A percentile compares a stretch with the other conserved stretches of the same genome.
phyloP scores from a whole-genome alignment of 2,888 invertebrate species.

The Pammene aurita region DNA sequence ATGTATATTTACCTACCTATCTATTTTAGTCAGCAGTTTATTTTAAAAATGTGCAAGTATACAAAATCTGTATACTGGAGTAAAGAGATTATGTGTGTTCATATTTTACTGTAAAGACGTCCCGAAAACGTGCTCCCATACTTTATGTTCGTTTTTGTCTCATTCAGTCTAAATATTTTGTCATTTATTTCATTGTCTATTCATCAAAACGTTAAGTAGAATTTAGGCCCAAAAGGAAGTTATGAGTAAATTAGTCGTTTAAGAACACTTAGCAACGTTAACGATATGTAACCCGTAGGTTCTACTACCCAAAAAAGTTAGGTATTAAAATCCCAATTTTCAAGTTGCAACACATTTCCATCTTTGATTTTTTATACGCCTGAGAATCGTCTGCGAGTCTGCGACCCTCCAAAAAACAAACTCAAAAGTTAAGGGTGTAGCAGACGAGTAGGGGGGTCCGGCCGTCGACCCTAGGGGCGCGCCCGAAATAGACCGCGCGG shows the following conservation, averaged over 20 bases:
- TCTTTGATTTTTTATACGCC: neutral
- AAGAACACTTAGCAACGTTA: too few relatives aligned
- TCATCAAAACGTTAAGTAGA: too few relatives aligned
- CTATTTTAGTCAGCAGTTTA: neutral
- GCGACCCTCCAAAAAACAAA: slow-evolving; percentile 23
- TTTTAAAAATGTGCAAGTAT: neutral
- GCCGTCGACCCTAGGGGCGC: slow-evolving; percentile 63
- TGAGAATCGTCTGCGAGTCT: neutral
- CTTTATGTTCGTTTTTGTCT: too few relatives aligned
- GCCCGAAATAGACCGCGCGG: slow-evolving; percentile 61
- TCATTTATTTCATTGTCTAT: too few relatives aligned
- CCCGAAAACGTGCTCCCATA: too few relatives aligned
- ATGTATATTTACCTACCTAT: neutral
- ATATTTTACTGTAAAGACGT: too few relatives aligned
- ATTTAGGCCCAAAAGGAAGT: too few relatives aligned
- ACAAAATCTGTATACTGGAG: neutral
- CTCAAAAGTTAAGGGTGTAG: slow-evolving; percentile 22
- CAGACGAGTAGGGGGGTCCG: slow-evolving; percentile 43
- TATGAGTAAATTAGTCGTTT: too few relatives aligned
- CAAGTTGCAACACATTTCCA: neutral
- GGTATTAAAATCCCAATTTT: neutral
- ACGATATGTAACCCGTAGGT: too few relatives aligned
- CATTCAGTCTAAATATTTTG: too few relatives aligned
- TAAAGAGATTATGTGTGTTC: too few relatives aligned
- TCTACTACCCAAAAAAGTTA: too few relatives aligned